phyloP scores from a whole-genome alignment of 2,888 invertebrate species.

The Drosophila macrospina region DNA sequence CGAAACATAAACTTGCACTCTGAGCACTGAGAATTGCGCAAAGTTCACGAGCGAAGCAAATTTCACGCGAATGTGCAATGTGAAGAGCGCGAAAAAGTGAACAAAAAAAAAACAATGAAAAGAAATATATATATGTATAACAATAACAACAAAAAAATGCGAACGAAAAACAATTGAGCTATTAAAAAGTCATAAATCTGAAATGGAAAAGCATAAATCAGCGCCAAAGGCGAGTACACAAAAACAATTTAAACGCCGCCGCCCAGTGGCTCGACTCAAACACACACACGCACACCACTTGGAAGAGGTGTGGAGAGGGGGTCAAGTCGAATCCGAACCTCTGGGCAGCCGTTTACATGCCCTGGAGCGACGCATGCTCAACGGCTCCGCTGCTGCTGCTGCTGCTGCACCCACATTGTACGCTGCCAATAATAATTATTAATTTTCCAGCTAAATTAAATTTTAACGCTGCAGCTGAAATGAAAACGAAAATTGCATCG shows the following conservation, averaged over 20 bases:
- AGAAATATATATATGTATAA: slow-evolving; percentile 1
- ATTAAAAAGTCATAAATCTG: slow-evolving; percentile 79
- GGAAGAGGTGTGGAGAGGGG: background rate
- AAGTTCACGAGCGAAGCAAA: slow-evolving; percentile 76
- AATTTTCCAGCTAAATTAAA: slow-evolving; percentile 80
- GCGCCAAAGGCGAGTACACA: slow-evolving; percentile 67
- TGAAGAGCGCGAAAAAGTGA: slow-evolving; percentile 49
- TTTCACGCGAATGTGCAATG: slow-evolving; percentile 75
- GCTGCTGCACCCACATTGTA: slow-evolving; percentile 75
- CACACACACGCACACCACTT: slow-evolving; percentile 1
- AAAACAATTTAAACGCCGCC: slow-evolving; percentile 65
- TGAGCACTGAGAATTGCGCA: slow-evolving; percentile 60
- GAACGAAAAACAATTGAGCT: slow-evolving; percentile 73
- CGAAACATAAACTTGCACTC: slow-evolving; percentile 52
- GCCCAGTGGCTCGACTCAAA: slow-evolving; percentile 55
- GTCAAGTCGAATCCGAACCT: slow-evolving; percentile 18
- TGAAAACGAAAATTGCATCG: slow-evolving; percentile 76
- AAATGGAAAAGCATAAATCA: slow-evolving; percentile 78
- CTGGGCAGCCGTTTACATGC: slow-evolving; percentile 23
- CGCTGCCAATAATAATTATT: slow-evolving; percentile 74
- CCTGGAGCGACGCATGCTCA: slow-evolving; percentile 56
- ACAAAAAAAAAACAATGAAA: slow-evolving; percentile 9
- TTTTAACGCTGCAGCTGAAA: slow-evolving; percentile 68
- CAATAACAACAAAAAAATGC: slow-evolving; percentile 51
- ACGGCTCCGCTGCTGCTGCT: slow-evolving; percentile 7